Percentiles rank a stretch among this genome's conserved stretches.
Evolutionary conservation across 37 sponge, comb jelly and placozoan genomes (phyloP).

Genomic region (Mnemiopsis leidyi): DNA sequence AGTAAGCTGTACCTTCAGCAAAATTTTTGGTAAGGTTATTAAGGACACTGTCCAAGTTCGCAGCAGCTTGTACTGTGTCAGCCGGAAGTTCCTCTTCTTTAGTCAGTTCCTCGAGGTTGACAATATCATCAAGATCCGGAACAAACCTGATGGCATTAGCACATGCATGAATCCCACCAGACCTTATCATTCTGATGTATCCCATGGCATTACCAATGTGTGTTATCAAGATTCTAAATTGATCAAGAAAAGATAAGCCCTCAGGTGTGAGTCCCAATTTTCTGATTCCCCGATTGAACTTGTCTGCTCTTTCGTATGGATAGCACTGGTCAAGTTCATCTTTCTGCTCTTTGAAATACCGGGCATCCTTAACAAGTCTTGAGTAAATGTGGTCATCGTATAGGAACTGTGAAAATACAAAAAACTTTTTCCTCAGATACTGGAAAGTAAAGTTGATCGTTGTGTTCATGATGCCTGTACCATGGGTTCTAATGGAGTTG

Average conservation of each 20-base stretch:
- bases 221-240: slow-evolving; percentile 90
- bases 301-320: slow-evolving; percentile 89
- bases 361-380: slow-evolving; percentile 86
- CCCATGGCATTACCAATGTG: slow-evolving; percentile 99
- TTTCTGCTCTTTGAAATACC: slow-evolving; percentile 84
- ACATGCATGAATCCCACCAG: slow-evolving; percentile 94
- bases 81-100: slow-evolving; percentile 67
- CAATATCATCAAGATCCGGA: slow-evolving; percentile 95
- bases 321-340: slow-evolving; percentile 86
- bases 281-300: slow-evolving; percentile 87
- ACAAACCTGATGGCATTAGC: slow-evolving; percentile 95
- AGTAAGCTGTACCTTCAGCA: slow-evolving; percentile 96
- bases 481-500: slow-evolving; percentile 96
- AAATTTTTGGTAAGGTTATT: slow-evolving; percentile 87
- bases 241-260: slow-evolving; percentile 90
- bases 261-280: slow-evolving; percentile 90
- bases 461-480: slow-evolving; percentile 96
- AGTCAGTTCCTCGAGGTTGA: slow-evolving; percentile 80
- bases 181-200: slow-evolving; percentile 97
- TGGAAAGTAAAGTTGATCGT: slow-evolving; percentile 97
- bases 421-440: slow-evolving; percentile 94
- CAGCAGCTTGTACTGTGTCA: slow-evolving; percentile 69
- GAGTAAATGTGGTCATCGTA: slow-evolving; percentile 99
- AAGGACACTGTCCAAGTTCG: slow-evolving; percentile 82
- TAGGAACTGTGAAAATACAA: slow-evolving; percentile 96